A percentile compares a stretch with the other conserved stretches of the same genome.
Evolutionary conservation across 2,113 vertebrate species (phyloP).

Genomic region (Electrona antarctica): DNA sequence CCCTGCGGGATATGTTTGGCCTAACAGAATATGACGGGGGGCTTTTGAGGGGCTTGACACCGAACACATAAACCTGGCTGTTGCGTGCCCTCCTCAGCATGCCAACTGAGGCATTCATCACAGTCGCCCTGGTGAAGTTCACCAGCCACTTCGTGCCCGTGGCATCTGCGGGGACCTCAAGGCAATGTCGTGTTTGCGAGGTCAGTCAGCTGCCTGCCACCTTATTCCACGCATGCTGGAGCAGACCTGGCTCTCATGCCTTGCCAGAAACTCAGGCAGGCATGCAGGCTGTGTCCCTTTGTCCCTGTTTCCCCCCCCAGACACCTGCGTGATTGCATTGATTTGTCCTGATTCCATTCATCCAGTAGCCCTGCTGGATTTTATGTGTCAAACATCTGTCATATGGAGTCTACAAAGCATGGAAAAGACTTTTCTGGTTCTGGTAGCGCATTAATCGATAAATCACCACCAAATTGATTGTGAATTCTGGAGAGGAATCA

Average conservation of each 20-base stretch:
- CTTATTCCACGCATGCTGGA: slow-evolving; percentile 52
- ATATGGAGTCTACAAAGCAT: slow-evolving; percentile 35
- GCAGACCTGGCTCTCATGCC: slow-evolving; percentile 58
- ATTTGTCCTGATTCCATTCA: slow-evolving; percentile 74
- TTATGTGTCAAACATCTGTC: slow-evolving; percentile 78
- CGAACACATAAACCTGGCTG: slow-evolving; percentile 62
- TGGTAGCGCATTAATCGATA: slow-evolving; percentile 6
- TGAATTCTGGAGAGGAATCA: slow-evolving; percentile 20
- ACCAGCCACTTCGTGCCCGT: slow-evolving; percentile 28
- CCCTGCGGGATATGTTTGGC: slow-evolving; percentile 69
- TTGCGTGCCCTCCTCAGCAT: slow-evolving; percentile 41
- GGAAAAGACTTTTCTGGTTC: slow-evolving; percentile 45
- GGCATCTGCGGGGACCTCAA: slow-evolving; percentile 76
- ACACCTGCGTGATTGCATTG: slow-evolving; percentile 76
- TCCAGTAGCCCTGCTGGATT: slow-evolving; percentile 64
- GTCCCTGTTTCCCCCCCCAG: slow-evolving; percentile 67
- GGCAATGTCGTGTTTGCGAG: slow-evolving; percentile 66
- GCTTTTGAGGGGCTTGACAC: slow-evolving; percentile 69
- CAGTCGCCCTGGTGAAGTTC: slow-evolving; percentile 64
- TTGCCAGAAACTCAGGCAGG: slow-evolving; percentile 57
- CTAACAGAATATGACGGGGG: slow-evolving; percentile 75
- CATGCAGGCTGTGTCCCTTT: slow-evolving; percentile 63
- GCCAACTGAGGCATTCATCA: slow-evolving; percentile 66
- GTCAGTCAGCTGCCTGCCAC: slow-evolving; percentile 73
- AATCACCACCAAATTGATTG: slow-evolving; percentile 22